Base-by-base conservation (phyloP, 2,797 vertebrate species). In the Eutrigla gurnardus region DNA sequence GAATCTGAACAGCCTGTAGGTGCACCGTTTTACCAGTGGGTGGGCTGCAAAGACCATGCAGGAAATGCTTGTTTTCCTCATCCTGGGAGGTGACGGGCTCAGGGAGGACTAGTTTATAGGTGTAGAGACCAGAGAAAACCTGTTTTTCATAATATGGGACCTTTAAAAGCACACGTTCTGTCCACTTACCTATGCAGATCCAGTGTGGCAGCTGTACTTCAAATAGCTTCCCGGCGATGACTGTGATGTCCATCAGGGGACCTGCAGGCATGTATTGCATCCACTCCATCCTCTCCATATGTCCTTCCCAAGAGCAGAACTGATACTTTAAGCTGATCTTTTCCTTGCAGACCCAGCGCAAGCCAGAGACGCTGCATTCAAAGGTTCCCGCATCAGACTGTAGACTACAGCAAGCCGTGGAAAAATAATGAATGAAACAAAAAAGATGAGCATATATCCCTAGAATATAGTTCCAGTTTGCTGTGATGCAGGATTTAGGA, bases 151-250 rank as follows among this genome's bases (percentile, higher is more conserved):
- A n/a, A n/a, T n/a, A n/a, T n/a, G n/a, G n/a, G n/a, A n/a, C n/a
- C n/a, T n/a, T n/a, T n/a, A n/a, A n/a, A n/a, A n/a, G n/a, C n/a
- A n/a, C n/a, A 25, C 25, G 25, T 25, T 25, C 25, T 13, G 39
- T 59, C 57, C 39, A 42, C 57, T 25, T 42, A 59, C 57, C 57
- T 18, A 42, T 75, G 64, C 67, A 75, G 64, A 84, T 52, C 75
- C 75, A 81, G 71, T 85, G 82, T 6, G 65, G 68, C 50, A 84
- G 64, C n/a, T 75, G 2, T 0, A 68, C 78, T 46, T 75, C 64
- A n/a, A 12, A 33, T 0, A 85, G 14, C 61, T 36, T 67, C 47
- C 78, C 78, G 78, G 14, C 7, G 39, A 18, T 17, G 7, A 77
- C 59, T 37, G 49, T 69, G n/a, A 85, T 35, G 59, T 80, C 49